phyloP scores from a whole-genome alignment of 2,797 vertebrate species.

The Acipenser transmontanus region DNA sequence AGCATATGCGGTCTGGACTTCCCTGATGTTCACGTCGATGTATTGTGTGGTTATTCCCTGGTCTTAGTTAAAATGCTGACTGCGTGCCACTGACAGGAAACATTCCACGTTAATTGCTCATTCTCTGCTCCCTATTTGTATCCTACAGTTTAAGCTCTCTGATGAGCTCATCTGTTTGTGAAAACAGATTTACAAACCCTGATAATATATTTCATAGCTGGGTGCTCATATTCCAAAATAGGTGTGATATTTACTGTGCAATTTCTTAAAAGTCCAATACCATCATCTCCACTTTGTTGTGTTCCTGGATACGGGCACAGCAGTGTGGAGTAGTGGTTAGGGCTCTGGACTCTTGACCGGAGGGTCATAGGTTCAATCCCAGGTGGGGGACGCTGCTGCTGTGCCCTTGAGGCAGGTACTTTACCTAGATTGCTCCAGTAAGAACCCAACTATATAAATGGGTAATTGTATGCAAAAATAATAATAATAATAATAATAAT shows the following conservation, averaged over 20 bases:
- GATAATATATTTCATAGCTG: conserved; percentile 1
- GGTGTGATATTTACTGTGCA: conserved; percentile 2
- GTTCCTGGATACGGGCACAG: no score
- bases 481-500: no score
- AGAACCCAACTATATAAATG: no score
- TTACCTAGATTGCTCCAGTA: no score
- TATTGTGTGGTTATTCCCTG: conserved; percentile 32
- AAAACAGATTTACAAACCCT: not conserved
- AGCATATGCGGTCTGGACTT: conserved; percentile 26
- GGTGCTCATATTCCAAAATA: not conserved
- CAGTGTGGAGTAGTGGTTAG: no score
- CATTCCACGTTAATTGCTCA: not conserved
- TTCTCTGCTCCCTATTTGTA: conserved; percentile 3
- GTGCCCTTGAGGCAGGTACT: no score
- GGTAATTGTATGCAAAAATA: no score
- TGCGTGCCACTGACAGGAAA: conserved; percentile 21
- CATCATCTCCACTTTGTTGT: no score
- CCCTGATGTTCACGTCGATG: conserved; percentile 33
- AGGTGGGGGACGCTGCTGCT: no score
- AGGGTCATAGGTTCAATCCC: no score
- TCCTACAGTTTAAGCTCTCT: conserved; percentile 1
- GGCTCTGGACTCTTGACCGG: no score
- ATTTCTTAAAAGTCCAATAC: conserved; percentile 24
- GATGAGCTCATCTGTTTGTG: not conserved
- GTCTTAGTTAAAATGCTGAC: conserved; percentile 40